Conservation (phyloP, 92 coral and sea anemone genomes). For the Epizoanthus stellaris region DNA sequence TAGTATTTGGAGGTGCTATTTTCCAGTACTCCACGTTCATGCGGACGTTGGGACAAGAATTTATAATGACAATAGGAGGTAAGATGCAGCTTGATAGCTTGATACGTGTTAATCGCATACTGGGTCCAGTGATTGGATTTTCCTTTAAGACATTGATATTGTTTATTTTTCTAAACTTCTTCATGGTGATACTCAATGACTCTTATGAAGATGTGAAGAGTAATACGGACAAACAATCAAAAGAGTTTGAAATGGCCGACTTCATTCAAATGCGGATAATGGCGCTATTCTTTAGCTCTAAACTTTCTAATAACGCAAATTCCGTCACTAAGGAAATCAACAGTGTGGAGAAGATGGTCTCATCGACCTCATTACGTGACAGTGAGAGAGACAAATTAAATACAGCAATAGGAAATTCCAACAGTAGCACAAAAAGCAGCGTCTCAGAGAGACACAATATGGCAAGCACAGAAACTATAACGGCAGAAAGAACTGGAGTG, state of each 20-base stretch:
- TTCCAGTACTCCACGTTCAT: conserved; percentile 50
- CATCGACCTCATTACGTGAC: neutral
- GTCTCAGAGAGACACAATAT: neutral
- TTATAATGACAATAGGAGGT: conserved; percentile 76
- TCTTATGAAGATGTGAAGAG: conserved; percentile 68
- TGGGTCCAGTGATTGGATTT: conserved; percentile 75
- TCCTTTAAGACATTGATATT: conserved; percentile 63
- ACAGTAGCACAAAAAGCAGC: neutral
- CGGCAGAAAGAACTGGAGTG: neutral
- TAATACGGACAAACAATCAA: conserved; percentile 57
- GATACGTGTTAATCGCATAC: conserved; percentile 40
- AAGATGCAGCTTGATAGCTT: conserved; percentile 59
- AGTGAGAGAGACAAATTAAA: neutral
- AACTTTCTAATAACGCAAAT: neutral
- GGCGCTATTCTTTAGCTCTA: conserved; percentile 46
- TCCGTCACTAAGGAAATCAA: neutral
- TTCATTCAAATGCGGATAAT: conserved; percentile 65
- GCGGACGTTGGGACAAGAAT: conserved; percentile 60
- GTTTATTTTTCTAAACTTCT: conserved; percentile 84
- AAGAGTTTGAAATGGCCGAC: conserved; percentile 82
- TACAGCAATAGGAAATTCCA: neutral
- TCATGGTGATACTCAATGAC: conserved; percentile 79
- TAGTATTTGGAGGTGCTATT: conserved; percentile 61
- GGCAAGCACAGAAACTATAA: neutral
- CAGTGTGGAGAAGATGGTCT: neutral